Percentiles rank a stretch among this genome's conserved stretches.
phyloP scores from a whole-genome alignment of 1,140 invertebrate species.

The Cydia splendana region DNA sequence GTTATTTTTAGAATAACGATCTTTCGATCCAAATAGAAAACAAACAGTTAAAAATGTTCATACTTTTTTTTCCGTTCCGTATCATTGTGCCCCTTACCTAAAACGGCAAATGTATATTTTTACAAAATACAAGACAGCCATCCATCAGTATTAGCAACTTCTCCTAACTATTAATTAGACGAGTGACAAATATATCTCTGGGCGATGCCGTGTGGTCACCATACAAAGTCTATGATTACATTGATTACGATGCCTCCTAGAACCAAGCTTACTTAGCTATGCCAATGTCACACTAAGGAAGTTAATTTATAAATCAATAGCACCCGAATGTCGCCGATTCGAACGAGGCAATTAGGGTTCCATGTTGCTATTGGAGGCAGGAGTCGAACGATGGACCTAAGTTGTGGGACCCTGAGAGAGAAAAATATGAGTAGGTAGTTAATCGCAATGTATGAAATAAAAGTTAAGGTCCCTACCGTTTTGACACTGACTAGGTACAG shows the following conservation, averaged over 20 bases:
- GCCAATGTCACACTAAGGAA: not conserved
- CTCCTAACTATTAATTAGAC: constrained; percentile 37
- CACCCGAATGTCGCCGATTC: constrained; percentile 5
- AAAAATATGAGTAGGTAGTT: not conserved
- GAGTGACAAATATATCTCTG: constrained; percentile 34
- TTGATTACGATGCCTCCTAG: not conserved
- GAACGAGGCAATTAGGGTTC: constrained; percentile 3
- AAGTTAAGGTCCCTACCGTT: too few relatives aligned
- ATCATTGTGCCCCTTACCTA: not conserved
- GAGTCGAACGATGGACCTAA: not conserved
- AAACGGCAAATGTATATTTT: not conserved
- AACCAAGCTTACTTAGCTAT: not conserved
- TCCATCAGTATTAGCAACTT: constrained; percentile 38
- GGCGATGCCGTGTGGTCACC: constrained; percentile 9
- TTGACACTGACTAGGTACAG: too few relatives aligned
- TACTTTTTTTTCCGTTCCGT: too few relatives aligned
- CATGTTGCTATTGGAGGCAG: not conserved
- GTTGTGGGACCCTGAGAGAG: not conserved
- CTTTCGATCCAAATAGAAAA: too few relatives aligned
- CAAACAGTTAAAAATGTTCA: too few relatives aligned
- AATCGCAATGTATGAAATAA: too few relatives aligned
- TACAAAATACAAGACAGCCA: constrained; percentile 12
- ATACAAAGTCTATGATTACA: too few relatives aligned
- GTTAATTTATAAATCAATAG: constrained; percentile 8
- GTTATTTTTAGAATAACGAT: too few relatives aligned